These are phyloP conservation scores for Euspilapteryx auroguttella DNA, from an alignment of 2,888 invertebrate genomes.

Conservation along the genomic window DNA sequence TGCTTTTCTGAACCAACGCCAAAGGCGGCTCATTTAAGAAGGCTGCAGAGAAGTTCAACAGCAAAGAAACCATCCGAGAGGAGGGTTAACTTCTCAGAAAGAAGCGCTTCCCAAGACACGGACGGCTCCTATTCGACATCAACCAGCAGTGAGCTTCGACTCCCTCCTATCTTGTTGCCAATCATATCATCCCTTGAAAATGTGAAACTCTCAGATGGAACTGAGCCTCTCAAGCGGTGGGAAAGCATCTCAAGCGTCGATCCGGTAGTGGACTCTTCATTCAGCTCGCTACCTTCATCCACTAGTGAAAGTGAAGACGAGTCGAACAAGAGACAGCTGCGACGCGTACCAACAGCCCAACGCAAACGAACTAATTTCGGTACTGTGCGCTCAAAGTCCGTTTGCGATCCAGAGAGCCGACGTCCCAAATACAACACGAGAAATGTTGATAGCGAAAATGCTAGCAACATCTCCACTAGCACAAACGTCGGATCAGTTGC, in stretches of 20 bases:
- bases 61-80: conserved; percentile 43
- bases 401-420: conserved; percentile 49
- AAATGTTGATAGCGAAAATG: conserved; percentile 39
- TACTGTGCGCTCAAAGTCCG: conserved; percentile 45
- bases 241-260: conserved; percentile 72
- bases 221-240: conserved; percentile 51
- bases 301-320: conserved; percentile 52
- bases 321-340: conserved; percentile 28
- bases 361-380: conserved; percentile 40
- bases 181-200: conserved; percentile 67
- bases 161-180: conserved; percentile 73
- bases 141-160: conserved; percentile 62
- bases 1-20: conserved; percentile 15
- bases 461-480: conserved; percentile 42
- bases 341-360: conserved; percentile 38
- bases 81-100: conserved; percentile 52
- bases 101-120: conserved; percentile 64
- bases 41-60: conserved; percentile 47
- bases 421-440: conserved; percentile 26
- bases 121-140: conserved; percentile 64
- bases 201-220: conserved; percentile 35
- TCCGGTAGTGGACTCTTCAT: conserved; percentile 69
- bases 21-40: conserved; percentile 22
- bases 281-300: conserved; percentile 60
- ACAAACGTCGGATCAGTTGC: conserved; percentile 41